Evolutionary conservation across 2,888 invertebrate species (phyloP).

Genomic region (Cerastis leucographa): DNA sequence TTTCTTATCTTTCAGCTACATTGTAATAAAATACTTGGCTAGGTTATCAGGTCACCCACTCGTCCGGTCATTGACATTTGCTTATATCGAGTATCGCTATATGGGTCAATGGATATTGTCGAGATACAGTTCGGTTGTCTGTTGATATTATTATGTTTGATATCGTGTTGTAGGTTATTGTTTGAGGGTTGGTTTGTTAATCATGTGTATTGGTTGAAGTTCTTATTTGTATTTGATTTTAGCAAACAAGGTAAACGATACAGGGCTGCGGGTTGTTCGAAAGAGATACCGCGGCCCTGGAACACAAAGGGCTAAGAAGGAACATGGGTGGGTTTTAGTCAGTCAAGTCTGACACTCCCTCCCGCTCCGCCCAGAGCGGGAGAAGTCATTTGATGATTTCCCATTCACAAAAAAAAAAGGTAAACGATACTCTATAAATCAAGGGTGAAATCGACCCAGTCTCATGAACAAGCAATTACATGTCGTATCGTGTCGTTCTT

Average conservation of each 20-base stretch:
- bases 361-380: no score
- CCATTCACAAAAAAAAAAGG: no score
- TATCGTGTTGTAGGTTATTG: constrained; percentile 12
- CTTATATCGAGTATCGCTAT: constrained; percentile 64
- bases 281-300: no score
- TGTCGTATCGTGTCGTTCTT: no score
- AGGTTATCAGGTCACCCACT: constrained; percentile 62
- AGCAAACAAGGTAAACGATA: no score
- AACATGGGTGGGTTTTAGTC: no score
- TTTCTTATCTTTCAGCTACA: constrained; percentile 18
- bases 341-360: no score
- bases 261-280: no score
- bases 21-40: constrained; percentile 34
- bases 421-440: background rate
- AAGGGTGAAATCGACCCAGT: background rate
- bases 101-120: constrained; percentile 66
- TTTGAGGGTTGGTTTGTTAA: background rate
- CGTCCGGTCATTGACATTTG: constrained; percentile 65
- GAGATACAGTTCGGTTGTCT: constrained; percentile 32
- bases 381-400: no score
- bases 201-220: background rate
- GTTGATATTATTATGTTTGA: background rate
- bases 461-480: background rate
- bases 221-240: background rate
- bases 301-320: no score